Conservation (phyloP, 2,113 vertebrate species). For the Thunnus maccoyii region DNA sequence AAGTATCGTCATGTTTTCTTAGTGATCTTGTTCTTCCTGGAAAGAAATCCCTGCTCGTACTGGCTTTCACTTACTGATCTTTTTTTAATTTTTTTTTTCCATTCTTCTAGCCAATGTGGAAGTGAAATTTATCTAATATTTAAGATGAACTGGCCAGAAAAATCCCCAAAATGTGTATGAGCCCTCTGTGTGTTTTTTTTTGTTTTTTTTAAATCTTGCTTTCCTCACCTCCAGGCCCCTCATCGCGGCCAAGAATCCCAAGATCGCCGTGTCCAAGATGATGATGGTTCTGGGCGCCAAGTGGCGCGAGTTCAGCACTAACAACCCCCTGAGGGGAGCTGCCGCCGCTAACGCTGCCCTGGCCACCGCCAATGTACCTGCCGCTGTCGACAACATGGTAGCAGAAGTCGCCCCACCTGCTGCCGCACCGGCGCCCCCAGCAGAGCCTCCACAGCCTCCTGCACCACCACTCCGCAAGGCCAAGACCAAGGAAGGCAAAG, state of each 20-base stretch:
- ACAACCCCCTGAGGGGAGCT: slow-evolving; percentile 96
- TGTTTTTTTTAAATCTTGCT: too few relatives aligned
- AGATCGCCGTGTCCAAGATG: slow-evolving; percentile 99
- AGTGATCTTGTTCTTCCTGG: too few relatives aligned
- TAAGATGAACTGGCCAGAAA: too few relatives aligned
- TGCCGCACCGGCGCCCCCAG: neutral
- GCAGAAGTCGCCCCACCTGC: slow-evolving; percentile 72
- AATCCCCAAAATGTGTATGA: too few relatives aligned
- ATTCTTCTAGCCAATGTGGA: too few relatives aligned
- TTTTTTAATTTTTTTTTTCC: too few relatives aligned
- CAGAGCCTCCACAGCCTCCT: slow-evolving; percentile 81
- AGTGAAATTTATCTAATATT: too few relatives aligned
- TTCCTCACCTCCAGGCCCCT: slow-evolving; percentile 87
- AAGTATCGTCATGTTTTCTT: too few relatives aligned
- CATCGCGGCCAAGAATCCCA: slow-evolving; percentile 98
- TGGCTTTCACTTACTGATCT: too few relatives aligned
- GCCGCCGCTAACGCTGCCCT: slow-evolving; percentile 94
- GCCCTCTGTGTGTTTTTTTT: too few relatives aligned
- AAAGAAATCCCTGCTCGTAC: too few relatives aligned
- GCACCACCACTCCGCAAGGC: slow-evolving; percentile 94
- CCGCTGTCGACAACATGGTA: slow-evolving; percentile 95
- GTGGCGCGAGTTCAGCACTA: slow-evolving; percentile 98
- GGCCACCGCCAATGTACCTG: slow-evolving; percentile 92
- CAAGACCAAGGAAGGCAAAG: slow-evolving; percentile 99
- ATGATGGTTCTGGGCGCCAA: slow-evolving; percentile 99